Evolutionary conservation across 1,140 invertebrate species (phyloP).

Genomic region (Hycleus phaleratus): DNA sequence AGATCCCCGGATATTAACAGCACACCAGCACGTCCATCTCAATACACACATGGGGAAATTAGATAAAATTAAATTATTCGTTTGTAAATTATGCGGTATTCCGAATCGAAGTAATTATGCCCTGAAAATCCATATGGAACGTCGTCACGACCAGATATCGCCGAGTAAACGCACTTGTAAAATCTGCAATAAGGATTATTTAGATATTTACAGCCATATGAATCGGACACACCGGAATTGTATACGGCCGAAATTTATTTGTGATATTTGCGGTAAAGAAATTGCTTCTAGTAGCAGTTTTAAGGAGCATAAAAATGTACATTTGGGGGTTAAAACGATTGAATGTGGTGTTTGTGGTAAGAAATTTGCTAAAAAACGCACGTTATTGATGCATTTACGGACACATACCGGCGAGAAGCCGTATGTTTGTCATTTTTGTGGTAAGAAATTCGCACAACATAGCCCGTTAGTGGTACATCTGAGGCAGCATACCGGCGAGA

Average conservation of each 20-base stretch:
- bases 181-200: too few relatives aligned
- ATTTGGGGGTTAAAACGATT: neutral
- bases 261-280: conserved; percentile 6
- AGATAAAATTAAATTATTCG: conserved; percentile 30
- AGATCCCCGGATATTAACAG: conserved; percentile 47
- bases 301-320: neutral
- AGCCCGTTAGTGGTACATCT: neutral
- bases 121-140: conserved; percentile 36
- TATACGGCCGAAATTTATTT: conserved; percentile 3
- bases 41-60: conserved; percentile 35
- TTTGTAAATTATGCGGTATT: conserved; percentile 46
- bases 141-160: too few relatives aligned
- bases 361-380: neutral
- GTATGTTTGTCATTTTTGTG: conserved; percentile 32
- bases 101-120: conserved; percentile 41
- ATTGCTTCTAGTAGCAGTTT: neutral
- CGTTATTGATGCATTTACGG: conserved; percentile 37
- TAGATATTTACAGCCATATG: too few relatives aligned
- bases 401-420: conserved; percentile 36
- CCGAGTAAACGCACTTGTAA: too few relatives aligned
- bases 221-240: neutral
- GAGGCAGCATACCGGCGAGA: conserved; percentile 4
- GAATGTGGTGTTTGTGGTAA: neutral
- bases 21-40: conserved; percentile 50
- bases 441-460: neutral